These are phyloP conservation scores for Drosophila borborema DNA, from an alignment of 2,888 invertebrate genomes.

Conservation along the genomic window DNA sequence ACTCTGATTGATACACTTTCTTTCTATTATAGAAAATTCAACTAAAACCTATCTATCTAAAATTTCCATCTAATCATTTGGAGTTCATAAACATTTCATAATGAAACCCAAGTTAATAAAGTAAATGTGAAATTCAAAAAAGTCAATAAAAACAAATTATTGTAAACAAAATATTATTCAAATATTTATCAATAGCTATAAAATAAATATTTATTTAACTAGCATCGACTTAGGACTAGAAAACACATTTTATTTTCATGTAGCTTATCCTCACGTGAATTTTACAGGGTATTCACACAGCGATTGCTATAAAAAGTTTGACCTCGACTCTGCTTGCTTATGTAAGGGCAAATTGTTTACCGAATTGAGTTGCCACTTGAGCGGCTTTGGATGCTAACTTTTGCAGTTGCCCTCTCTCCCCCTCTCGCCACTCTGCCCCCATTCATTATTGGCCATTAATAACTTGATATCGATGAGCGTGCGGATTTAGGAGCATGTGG, in stretches of 20 bases:
- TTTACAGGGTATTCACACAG: conserved; percentile 31
- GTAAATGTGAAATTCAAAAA: too few species aligned
- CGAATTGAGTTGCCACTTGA: conserved; percentile 76
- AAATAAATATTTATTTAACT: not conserved
- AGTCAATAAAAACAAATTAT: too few species aligned
- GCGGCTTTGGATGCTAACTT: conserved; percentile 37
- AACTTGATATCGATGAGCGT: conserved; percentile 76
- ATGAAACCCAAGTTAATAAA: too few species aligned
- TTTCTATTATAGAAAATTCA: too few species aligned
- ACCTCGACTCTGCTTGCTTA: conserved; percentile 23
- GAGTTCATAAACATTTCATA: too few species aligned
- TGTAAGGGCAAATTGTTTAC: conserved; percentile 67
- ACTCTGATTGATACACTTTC: too few species aligned
- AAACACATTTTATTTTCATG: not conserved
- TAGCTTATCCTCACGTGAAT: not conserved
- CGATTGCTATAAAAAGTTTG: not conserved
- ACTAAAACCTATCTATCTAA: too few species aligned
- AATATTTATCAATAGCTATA: not conserved
- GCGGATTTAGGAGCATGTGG: conserved; percentile 17
- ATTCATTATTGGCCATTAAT: conserved; percentile 76
- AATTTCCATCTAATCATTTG: too few species aligned
- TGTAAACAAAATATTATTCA: not conserved
- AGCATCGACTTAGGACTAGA: not conserved
- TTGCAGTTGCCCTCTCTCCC: conserved; percentile 1
- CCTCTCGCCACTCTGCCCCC: not conserved